Base-by-base conservation (phyloP, 2,888 invertebrate species). In the Isotomurus palustris region DNA sequence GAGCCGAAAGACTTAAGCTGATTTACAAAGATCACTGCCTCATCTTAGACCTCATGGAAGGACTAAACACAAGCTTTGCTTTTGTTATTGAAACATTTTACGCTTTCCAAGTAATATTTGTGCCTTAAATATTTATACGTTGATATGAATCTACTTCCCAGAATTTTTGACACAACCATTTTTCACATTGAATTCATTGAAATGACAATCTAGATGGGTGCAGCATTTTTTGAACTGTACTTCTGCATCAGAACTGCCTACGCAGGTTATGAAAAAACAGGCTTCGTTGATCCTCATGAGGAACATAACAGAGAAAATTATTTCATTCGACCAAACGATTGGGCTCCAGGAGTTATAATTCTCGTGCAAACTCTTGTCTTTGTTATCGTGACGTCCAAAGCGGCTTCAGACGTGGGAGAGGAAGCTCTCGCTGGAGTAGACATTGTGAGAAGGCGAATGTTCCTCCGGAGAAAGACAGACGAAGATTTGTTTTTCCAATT, bases 381-480 rank as follows among this genome's bases (percentile, higher is more conserved):
- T 4, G 50, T 40, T 4, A 19, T 50, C 14, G 8, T 14, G 5
- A 50, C 50, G 6, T 22, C 38, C 5, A 36, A 38, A 38, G 21
- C 27, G 25, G 50, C 50, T n/a, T 35, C 36, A 3, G 22, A 36
- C 25, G 50, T 50, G 5, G 50, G 50, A 14, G 24, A 38, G 32
- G 64, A 59, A 28, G 66, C 66, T 3, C 58, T 53, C 50, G 62
- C 56, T 12, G 66, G 66, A 4, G 38, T 64, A 27, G 66, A 66
- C 36, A 57, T 66, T 29, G 44, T 62, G 49, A 53, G 66, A 1
- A 44, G 60, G 19, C 57, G 54, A 53, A 62, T 60, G 10, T 53
- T 64, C 58, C 47, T 66, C 8, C 53, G 58, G 3, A 45, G 60
- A 36, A 66, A 62, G 38, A 53, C 64, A 3, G 64, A 66, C 17